phyloP scores from a whole-genome alignment of 2,888 invertebrate species.

The Pseudococcus longispinus region DNA sequence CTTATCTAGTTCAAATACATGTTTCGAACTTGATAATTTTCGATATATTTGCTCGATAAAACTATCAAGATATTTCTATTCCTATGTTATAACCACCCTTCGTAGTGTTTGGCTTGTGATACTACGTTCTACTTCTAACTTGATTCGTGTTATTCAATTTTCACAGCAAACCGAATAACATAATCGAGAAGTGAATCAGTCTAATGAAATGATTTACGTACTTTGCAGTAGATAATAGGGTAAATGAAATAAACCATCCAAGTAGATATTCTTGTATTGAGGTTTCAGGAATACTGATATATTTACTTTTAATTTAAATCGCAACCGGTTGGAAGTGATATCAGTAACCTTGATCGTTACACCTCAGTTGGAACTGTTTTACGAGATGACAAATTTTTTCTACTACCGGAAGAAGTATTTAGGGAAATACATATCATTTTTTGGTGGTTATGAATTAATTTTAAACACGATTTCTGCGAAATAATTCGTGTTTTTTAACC shows the following conservation, averaged over 20 bases:
- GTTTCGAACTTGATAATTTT: neutral
- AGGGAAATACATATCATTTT: neutral
- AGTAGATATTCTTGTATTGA: conserved; percentile 15
- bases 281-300: neutral
- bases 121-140: neutral
- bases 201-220: neutral
- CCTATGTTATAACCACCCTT: neutral
- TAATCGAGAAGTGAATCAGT: neutral
- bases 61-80: neutral
- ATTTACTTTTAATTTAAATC: neutral
- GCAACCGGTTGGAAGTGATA: conserved; percentile 22
- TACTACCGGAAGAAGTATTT: conserved; percentile 1
- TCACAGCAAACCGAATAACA: neutral
- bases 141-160: neutral
- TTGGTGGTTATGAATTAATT: neutral
- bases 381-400: neutral
- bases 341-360: conserved; percentile 28
- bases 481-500: neutral
- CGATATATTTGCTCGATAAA: neutral
- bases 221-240: neutral
- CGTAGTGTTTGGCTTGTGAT: neutral
- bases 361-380: neutral
- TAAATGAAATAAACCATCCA: neutral
- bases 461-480: neutral
- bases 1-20: neutral